Base-by-base conservation (phyloP, 2,797 vertebrate species). In the Dicrostonyx torquatus region DNA sequence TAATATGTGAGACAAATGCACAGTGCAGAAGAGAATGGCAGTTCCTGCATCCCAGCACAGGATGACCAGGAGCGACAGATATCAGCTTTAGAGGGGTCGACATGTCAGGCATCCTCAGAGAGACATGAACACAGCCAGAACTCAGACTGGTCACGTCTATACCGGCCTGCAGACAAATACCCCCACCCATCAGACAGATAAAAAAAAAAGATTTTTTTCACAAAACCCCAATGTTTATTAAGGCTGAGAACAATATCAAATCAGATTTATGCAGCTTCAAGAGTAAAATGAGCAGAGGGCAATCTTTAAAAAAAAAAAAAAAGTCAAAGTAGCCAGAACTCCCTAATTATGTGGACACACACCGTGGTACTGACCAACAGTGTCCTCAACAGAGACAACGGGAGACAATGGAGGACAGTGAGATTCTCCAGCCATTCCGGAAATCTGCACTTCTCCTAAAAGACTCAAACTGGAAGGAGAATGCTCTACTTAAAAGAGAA, bases 241-340 rank as follows among this genome's bases (percentile, higher is more conserved):
- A 85, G 62, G 12, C 80, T 82, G 24, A 89, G 20, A 90, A 31
- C 14, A n/a, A 15, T 55, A 7, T 76, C 70, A 87, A 26, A 85
- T 45, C 31, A 66, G 14, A 40, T 72, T 95, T 90, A 43, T n/a
- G 8, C 3, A 50, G 17, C 37, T 82, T 91, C 31, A 77, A 82
- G 68, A 90, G 34, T 78, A 84, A 87, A 91, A 90, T 1, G 24
- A 43, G 2, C 62, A 55, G 18, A 55, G 2, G 6, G 20, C 11
- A 91, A 95, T 43, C 91, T 85, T 82, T 2, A 58, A 58, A 92
- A 73, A 58, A 93, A 92, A 72, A 58, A 58, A 92, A 73, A 58
- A 93, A 92, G 66, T 26, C 17, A 83, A 14, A n/a, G 14, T 2
- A 2, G 29, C 17, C 2, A 3, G 29, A 22, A n/a, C 40, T 45